Evolutionary conservation across 2,113 vertebrate species (phyloP).

Genomic region (Ia io): DNA sequence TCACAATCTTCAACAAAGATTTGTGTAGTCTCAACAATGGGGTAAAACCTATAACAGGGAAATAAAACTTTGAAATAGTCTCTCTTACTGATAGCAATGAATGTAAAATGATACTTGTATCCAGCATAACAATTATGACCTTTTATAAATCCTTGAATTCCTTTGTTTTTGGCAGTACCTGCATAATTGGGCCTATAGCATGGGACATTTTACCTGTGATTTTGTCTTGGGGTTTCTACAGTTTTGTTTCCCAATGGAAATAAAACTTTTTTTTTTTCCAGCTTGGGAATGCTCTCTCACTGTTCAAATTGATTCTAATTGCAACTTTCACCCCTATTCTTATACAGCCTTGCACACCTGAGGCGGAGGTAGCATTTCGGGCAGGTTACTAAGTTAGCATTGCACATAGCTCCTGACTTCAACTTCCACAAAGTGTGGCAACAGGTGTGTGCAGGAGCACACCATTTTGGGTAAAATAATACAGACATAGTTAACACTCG

Average conservation of each 20-base stretch:
- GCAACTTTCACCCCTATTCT: background rate
- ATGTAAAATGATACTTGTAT: slow-evolving; percentile 19
- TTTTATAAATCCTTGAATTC: slow-evolving; percentile 31
- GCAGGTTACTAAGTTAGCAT: background rate
- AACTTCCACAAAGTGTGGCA: background rate
- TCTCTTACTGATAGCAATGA: background rate
- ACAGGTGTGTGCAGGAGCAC: background rate
- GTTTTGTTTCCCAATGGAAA: background rate
- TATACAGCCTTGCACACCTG: background rate
- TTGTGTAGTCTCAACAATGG: background rate
- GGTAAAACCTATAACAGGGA: background rate
- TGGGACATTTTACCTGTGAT: background rate
- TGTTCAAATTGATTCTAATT: background rate
- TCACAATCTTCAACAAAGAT: background rate
- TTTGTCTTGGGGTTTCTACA: slow-evolving; percentile 29
- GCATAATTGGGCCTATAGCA: background rate
- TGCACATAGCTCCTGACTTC: background rate
- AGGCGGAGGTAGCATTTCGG: background rate
- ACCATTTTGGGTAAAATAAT: background rate
- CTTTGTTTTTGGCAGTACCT: slow-evolving; percentile 28
- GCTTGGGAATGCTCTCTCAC: background rate
- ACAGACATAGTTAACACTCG: background rate
- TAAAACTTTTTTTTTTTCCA: background rate
- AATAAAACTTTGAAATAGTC: background rate
- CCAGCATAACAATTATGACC: background rate